These are phyloP conservation scores for Littorina saxatilis DNA, from an alignment of 1,140 invertebrate species.

Conservation along the genomic window DNA sequence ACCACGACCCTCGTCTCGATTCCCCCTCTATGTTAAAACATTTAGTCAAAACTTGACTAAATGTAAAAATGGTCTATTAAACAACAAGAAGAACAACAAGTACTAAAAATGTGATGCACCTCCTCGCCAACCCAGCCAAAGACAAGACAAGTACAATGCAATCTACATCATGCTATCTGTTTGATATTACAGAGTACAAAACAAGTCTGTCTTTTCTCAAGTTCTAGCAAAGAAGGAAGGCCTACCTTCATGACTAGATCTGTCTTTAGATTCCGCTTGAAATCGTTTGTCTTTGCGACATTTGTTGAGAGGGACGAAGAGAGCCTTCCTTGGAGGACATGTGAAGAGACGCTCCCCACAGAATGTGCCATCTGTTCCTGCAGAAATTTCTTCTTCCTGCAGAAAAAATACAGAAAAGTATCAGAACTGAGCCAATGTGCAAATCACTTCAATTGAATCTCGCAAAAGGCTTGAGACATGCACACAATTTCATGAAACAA, in stretches of 20 bases:
- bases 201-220: no score
- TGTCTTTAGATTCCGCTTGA: slow-evolving; percentile 76
- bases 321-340: slow-evolving; percentile 83
- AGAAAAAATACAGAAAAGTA: slow-evolving; percentile 74
- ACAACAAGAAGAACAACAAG: background rate
- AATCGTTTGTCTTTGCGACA: slow-evolving; percentile 88
- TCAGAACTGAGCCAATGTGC: no score
- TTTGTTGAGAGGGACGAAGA: slow-evolving; percentile 86
- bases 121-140: no score
- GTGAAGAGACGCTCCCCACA: slow-evolving; percentile 84
- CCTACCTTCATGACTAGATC: slow-evolving; percentile 11
- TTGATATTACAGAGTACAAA: no score
- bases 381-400: slow-evolving; percentile 85
- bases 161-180: no score
- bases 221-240: background rate
- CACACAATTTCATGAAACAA: slow-evolving; percentile 7
- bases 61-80: background rate
- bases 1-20: no score
- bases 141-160: no score
- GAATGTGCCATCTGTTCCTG: slow-evolving; percentile 86
- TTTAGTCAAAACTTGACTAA: background rate
- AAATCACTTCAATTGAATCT: background rate
- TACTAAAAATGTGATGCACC: background rate
- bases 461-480: background rate
- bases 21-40: no score